A percentile compares a stretch with the other conserved stretches of the same genome.
Conservation (phyloP, 2,888 invertebrate species). For the Luperina testacea region DNA sequence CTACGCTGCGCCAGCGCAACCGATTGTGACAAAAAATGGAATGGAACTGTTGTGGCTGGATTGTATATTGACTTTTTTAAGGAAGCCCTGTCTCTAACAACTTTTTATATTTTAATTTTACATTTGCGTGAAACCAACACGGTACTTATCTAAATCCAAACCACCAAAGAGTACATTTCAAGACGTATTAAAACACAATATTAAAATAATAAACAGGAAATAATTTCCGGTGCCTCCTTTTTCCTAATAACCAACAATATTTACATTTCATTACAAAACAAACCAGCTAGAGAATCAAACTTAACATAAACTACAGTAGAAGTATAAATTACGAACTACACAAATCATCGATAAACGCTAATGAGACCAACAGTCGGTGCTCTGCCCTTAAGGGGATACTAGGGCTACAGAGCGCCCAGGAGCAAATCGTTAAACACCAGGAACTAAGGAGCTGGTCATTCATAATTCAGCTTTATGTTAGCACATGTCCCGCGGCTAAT, state of each 20-base stretch:
- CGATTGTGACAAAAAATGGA: slow-evolving; percentile 38
- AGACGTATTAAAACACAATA: background rate
- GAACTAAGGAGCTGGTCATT: slow-evolving; percentile 60
- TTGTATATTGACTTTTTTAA: background rate
- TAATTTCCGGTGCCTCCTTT: background rate
- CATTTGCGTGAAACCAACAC: background rate
- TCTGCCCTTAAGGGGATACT: slow-evolving; percentile 57
- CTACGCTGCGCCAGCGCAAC: slow-evolving; percentile 60
- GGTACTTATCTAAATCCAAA: background rate
- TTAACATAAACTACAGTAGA: slow-evolving; percentile 35
- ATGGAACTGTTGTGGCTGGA: background rate
- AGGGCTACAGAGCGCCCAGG: slow-evolving; percentile 37
- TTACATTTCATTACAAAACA: background rate
- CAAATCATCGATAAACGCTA: slow-evolving; percentile 61
- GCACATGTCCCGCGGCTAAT: slow-evolving; percentile 69
- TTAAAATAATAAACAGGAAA: background rate
- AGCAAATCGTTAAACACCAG: slow-evolving; percentile 61
- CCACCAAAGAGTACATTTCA: background rate
- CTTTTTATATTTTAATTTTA: background rate
- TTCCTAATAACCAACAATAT: background rate
- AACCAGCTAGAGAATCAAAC: slow-evolving; percentile 22
- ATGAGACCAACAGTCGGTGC: slow-evolving; percentile 55
- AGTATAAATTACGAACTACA: slow-evolving; percentile 54
- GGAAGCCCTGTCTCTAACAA: background rate
- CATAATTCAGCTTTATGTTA: slow-evolving; percentile 70